Evolutionary conservation across 2,888 invertebrate genomes (phyloP).

Genomic region (Rhimphoctona megacephalus): DNA sequence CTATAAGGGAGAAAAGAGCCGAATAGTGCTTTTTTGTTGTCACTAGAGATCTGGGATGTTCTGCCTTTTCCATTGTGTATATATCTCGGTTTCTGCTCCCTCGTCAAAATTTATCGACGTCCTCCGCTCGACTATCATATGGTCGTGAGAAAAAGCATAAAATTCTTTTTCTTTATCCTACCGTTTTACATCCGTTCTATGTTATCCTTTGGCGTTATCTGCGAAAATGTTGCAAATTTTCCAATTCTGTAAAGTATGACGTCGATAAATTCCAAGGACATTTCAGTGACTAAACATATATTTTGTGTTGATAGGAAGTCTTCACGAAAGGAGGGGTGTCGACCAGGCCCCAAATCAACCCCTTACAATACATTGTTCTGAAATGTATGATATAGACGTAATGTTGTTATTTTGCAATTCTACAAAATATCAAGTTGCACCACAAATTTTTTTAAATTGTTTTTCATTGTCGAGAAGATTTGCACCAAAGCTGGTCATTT

Average conservation of each 20-base stretch:
- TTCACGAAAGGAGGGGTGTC: neutral
- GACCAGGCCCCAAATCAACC: neutral
- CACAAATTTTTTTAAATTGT: no score
- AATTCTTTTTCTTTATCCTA: conserved; percentile 13
- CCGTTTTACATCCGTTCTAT: no score
- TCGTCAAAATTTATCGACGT: conserved; percentile 40
- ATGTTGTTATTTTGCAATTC: no score
- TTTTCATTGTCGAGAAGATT: no score
- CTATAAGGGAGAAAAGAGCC: conserved; percentile 25
- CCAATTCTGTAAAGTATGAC: neutral
- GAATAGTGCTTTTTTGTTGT: conserved; percentile 34
- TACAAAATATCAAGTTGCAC: no score
- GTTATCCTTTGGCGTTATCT: neutral
- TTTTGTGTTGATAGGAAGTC: neutral
- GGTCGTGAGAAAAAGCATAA: conserved; percentile 23
- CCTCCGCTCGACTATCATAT: conserved; percentile 9
- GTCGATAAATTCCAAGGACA: neutral
- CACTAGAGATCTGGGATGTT: conserved; percentile 1
- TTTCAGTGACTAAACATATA: neutral
- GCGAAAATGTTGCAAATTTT: conserved; percentile 3
- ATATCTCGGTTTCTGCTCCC: conserved; percentile 19
- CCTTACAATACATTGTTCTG: no score
- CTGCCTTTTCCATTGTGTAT: conserved; percentile 29
- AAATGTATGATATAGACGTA: no score
- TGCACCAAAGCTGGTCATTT: no score